A percentile compares a stretch with the other conserved stretches of the same genome.
Evolutionary conservation across 2,113 vertebrate species (phyloP).

Genomic region (Colistium nudipinnis): DNA sequence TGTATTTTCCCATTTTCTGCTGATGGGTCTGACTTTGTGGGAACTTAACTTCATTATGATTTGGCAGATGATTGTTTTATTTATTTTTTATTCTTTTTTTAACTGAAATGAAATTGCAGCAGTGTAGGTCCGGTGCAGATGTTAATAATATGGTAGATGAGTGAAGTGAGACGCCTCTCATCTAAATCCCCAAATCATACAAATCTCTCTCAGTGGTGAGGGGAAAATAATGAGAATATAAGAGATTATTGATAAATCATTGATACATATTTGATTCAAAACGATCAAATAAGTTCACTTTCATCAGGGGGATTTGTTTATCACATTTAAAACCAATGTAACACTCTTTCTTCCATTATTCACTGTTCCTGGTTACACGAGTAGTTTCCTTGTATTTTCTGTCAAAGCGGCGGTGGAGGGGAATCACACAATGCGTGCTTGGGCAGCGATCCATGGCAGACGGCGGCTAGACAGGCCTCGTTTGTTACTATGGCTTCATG

Average conservation of each 20-base stretch:
- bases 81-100: too few species aligned
- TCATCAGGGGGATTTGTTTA: neutral
- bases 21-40: slow-evolving; percentile 4
- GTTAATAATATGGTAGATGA: too few species aligned
- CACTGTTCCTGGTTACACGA: slow-evolving; percentile 1
- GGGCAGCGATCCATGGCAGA: slow-evolving; percentile 49
- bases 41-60: neutral
- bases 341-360: neutral
- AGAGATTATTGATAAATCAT: too few species aligned
- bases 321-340: neutral
- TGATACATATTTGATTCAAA: neutral
- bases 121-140: too few species aligned
- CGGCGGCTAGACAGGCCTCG: slow-evolving; percentile 32
- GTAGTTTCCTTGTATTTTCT: slow-evolving; percentile 11
- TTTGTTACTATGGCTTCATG: slow-evolving; percentile 40
- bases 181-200: too few species aligned
- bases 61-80: neutral
- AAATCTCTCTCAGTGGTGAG: too few species aligned
- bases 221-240: too few species aligned
- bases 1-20: neutral
- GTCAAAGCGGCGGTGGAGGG: slow-evolving; percentile 14
- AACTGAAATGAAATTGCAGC: too few species aligned
- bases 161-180: too few species aligned
- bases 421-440: slow-evolving; percentile 22
- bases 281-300: too few species aligned